Conservation (phyloP, 2,888 invertebrate species). For the Sialis fuliginosa region DNA sequence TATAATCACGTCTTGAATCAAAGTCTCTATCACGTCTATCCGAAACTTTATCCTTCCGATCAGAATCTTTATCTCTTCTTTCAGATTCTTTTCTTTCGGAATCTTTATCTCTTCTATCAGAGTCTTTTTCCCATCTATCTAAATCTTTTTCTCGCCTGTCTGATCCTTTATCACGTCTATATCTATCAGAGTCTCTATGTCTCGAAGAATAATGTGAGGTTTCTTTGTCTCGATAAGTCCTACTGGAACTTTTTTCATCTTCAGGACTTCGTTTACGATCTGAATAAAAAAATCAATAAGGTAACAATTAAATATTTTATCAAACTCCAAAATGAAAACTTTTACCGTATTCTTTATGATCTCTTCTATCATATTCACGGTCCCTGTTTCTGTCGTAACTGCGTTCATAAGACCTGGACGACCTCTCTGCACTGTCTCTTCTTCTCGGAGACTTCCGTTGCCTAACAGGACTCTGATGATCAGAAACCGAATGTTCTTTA, state of each 20-base stretch:
- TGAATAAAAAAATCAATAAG: neutral
- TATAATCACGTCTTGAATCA: neutral
- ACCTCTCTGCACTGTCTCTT: neutral
- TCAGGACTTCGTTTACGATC: neutral
- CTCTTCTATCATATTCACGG: neutral
- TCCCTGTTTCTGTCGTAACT: neutral
- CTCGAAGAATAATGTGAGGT: neutral
- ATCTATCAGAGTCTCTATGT: neutral
- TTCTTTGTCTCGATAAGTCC: neutral
- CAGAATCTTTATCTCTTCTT: neutral
- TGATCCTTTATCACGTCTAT: neutral
- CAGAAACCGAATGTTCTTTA: conserved; percentile 15
- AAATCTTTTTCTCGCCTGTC: neutral
- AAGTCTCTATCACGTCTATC: neutral
- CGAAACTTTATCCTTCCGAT: neutral
- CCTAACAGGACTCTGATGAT: conserved; percentile 8
- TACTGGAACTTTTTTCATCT: neutral
- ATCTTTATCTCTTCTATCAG: no score
- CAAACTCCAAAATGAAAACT: neutral
- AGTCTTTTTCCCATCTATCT: no score
- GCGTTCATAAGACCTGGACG: neutral
- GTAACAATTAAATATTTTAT: neutral
- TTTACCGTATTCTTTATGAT: neutral
- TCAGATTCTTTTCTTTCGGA: neutral
- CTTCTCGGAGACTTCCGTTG: conserved; percentile 13